Base-by-base conservation (phyloP, 2,113 vertebrate species). In the Spheniscus mendiculus region DNA sequence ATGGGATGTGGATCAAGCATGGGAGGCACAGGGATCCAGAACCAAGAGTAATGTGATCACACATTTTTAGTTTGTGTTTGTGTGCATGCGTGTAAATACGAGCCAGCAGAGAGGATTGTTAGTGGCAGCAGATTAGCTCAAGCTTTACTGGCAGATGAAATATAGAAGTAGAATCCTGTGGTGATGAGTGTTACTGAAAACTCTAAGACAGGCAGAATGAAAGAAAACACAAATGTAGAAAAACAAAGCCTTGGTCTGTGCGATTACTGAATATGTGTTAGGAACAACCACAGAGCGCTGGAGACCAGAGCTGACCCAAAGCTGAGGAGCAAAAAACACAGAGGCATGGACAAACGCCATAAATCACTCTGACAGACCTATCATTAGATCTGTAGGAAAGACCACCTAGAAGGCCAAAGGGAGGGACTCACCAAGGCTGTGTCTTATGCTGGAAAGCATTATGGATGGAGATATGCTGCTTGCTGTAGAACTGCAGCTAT, bases 351-450 rank as follows among this genome's bases (percentile, higher is more conserved):
- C 29, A 87, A 83, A 58, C 0, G 30, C 78, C 88, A 96, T 95
- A 93, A 97, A 96, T 95, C 86, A 89, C 83, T 77, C 67, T 91
- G 94, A 90, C 86, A 86, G 78, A 76, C 40, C 74, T 90, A 88
- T 94, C 92, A 81, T 94, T 97, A 91, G 50, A 76, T 90, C 65
- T 83, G 61, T 47, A 95, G 63, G 71, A 87, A 89, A 72, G 97
- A 97, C 96, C 96, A 97, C 97, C 97, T 95, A 93, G 95, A 94
- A 97, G 91, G 96, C 93, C 88, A 63, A 81, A 93, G 59, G 70
- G 78, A 90, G 66, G 85, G 73, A 92, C 44, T 90, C 80, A 79
- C 44, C 59, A 80, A 5, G 21, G 58, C 87, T 85, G 44, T 1
- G 10, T 62, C 90, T 88, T 96, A 92, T 87, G 34, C 94, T 94